These are phyloP conservation scores for Cheilinus undulatus DNA, from an alignment of 2,113 vertebrate genomes.

Conservation along the genomic window DNA sequence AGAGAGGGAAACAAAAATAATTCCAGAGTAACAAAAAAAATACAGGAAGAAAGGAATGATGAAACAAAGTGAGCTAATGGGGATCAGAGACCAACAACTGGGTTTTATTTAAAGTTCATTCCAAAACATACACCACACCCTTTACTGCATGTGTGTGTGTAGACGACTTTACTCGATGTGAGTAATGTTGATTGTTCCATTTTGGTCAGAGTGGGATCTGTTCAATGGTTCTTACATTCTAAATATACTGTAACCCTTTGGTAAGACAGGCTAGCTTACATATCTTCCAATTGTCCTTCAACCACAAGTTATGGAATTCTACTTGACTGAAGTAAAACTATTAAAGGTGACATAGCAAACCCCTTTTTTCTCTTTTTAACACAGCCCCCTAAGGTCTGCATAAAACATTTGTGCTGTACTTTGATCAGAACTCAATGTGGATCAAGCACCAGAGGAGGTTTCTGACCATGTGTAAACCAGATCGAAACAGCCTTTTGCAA, in stretches of 20 bases:
- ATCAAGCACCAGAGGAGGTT: no score
- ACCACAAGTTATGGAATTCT: no score
- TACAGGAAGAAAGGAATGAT: slow-evolving; percentile 69
- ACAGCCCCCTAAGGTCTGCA: no score
- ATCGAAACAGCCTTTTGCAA: no score
- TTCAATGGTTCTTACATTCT: background rate
- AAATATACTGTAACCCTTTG: background rate
- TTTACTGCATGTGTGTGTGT: slow-evolving; percentile 19
- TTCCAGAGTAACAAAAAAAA: slow-evolving; percentile 62
- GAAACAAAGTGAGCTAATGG: slow-evolving; percentile 66
- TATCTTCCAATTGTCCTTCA: no score
- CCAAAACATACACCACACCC: slow-evolving; percentile 57
- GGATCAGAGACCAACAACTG: slow-evolving; percentile 51
- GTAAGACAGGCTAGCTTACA: no score
- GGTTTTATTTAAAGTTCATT: slow-evolving; percentile 33
- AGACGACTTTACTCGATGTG: background rate
- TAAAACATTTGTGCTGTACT: no score
- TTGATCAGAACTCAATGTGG: no score
- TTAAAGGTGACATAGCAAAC: no score
- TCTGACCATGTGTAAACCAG: no score
- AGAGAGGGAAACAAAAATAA: slow-evolving; percentile 82
- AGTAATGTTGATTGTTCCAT: slow-evolving; percentile 8
- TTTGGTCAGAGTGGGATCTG: background rate
- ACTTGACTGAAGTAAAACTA: no score
- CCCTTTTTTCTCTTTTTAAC: no score